These are phyloP conservation scores for Sebastes minor DNA, from an alignment of 2,797 vertebrate genomes.

Conservation along the genomic window DNA sequence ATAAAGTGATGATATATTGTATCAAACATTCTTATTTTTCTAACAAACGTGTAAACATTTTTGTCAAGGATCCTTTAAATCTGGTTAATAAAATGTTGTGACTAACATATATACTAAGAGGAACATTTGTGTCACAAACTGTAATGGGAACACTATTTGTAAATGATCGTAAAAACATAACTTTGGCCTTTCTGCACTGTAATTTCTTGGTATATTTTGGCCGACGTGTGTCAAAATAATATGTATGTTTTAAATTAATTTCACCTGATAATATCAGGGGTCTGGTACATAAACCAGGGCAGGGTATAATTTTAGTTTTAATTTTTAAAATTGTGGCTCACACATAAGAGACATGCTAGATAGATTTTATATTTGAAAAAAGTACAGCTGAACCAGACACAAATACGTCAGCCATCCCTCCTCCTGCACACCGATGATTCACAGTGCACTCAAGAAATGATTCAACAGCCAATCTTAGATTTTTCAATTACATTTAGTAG, in stretches of 20 bases:
- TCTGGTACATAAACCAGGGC: not conserved
- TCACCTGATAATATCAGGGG: not conserved
- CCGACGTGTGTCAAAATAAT: not conserved
- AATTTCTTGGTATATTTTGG: not conserved
- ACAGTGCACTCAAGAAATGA: not conserved
- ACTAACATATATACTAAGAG: not conserved
- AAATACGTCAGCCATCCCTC: not conserved
- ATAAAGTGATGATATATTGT: too few relatives aligned
- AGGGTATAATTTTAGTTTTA: not conserved
- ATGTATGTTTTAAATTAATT: not conserved
- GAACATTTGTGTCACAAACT: not conserved
- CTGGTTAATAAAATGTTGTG: not conserved
- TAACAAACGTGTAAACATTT: not conserved
- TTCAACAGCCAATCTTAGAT: not conserved
- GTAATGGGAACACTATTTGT: not conserved
- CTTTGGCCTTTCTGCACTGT: not conserved
- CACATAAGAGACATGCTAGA: not conserved
- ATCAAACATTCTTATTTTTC: too few relatives aligned
- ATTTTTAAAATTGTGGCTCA: not conserved
- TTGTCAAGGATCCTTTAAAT: not conserved
- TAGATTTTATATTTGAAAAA: not conserved
- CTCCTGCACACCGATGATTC: not conserved
- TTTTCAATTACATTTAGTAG: not conserved
- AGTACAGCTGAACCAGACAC: not conserved
- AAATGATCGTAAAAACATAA: not conserved